These are phyloP conservation scores for Calosoma granatense DNA, from an alignment of 1,140 invertebrate genomes.

Conservation along the genomic window DNA sequence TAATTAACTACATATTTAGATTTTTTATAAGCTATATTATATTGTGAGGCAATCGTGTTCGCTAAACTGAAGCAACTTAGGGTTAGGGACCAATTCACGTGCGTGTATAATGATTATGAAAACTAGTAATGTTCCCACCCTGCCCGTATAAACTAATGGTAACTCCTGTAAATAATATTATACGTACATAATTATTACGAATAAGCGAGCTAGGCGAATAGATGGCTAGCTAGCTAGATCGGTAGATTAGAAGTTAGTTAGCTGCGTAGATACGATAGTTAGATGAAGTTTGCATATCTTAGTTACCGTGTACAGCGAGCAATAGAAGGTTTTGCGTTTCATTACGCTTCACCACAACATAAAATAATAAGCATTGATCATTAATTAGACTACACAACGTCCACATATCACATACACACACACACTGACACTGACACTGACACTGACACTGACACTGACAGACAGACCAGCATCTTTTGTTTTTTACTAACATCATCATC, in stretches of 20 bases:
- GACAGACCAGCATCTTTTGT: no score
- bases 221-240: no score
- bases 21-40: no score
- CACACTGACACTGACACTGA: no score
- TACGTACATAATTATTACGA: no score
- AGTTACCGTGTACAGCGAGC: background rate
- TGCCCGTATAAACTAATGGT: background rate
- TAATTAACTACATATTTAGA: no score
- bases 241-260: no score
- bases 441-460: no score
- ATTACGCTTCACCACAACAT: background rate
- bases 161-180: background rate
- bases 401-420: no score
- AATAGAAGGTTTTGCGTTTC: no score
- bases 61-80: background rate
- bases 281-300: constrained; percentile 1
- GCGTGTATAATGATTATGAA: background rate
- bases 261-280: no score
- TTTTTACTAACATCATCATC: constrained; percentile 5
- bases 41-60: background rate
- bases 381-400: constrained; percentile 2
- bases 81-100: background rate
- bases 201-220: no score
- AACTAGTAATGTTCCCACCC: constrained; percentile 1
- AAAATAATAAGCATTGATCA: background rate